Base-by-base conservation (phyloP, 2,113 vertebrate species). In the Phylloscopus whistleri region DNA sequence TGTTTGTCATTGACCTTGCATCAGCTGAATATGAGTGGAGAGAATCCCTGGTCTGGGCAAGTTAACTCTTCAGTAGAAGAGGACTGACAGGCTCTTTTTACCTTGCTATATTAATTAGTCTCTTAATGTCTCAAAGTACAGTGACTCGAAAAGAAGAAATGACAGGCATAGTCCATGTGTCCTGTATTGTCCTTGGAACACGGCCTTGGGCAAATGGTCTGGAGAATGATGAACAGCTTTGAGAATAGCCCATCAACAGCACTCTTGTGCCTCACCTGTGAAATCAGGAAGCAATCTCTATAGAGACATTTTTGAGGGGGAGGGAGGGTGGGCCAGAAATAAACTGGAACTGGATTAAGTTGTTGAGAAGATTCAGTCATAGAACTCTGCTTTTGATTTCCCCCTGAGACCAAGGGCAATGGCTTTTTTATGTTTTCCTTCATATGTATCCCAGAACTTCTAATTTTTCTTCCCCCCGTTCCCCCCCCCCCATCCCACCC, bases 61-160 rank as follows among this genome's bases (percentile, higher is more conserved):
- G 60, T 95, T 97, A 97, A 96, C 95, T 80, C 94, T 93, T 96
- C 69, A 72, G 56, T 16, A 72, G 52, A 77, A 84, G 28, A 66
- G n/a, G 41, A 56, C 22, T 18, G 27, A 62, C 22, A 53, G 9
- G 43, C 14, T 79, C 41, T 69, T 87, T 89, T 91, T 74, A 83
- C n/a, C 53, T 66, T 88, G 41, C 68, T 84, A 81, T 48, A 35
- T 84, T 84, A 89, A 90, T 87, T 83, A 87, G 46, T 44, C 17
- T 88, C 73, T 68, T 88, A 84, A 51, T 70, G 44, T 23, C 49
- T 73, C 3, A 1, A 77, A 82, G 70, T 66, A 67, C 1, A 11
- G 33, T 41, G 63, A 91, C 76, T 85, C 53, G 21, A 81, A 92
- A 76, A 74, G 19, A 85, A 74, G 43, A 91, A 87, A 83, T 41